Percentiles rank a stretch among this genome's conserved stretches.
Conservation (phyloP, 2,797 vertebrate species). For the Neosalanx taihuensis region DNA sequence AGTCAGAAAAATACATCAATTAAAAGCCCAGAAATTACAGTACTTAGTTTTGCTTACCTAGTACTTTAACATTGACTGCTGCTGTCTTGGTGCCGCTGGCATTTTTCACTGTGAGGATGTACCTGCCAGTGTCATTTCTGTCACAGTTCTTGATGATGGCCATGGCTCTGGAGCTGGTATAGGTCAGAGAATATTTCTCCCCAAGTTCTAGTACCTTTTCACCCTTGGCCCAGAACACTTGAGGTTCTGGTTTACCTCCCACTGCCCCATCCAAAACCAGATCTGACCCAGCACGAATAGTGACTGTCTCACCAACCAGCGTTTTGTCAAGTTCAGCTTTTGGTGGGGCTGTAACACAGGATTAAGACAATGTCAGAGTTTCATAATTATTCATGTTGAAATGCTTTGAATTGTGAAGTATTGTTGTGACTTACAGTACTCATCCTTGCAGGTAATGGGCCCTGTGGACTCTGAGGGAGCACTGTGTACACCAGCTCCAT, state of each 20-base stretch:
- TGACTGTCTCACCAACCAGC: slow-evolving; percentile 85
- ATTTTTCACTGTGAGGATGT: slow-evolving; percentile 91
- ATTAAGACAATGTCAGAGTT: slow-evolving; percentile 8
- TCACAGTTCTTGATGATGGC: slow-evolving; percentile 95
- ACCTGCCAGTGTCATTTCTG: slow-evolving; percentile 90
- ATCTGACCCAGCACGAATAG: slow-evolving; percentile 88
- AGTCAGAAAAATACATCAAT: too few species aligned
- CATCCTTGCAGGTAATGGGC: slow-evolving; percentile 92
- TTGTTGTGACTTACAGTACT: slow-evolving; percentile 84
- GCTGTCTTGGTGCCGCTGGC: slow-evolving; percentile 90
- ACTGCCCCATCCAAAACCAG: slow-evolving; percentile 92
- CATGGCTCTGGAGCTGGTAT: slow-evolving; percentile 91
- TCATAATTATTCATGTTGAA: background rate
- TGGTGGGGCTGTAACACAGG: slow-evolving; percentile 82
- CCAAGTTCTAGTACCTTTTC: slow-evolving; percentile 90
- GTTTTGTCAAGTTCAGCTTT: slow-evolving; percentile 92
- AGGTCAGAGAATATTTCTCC: slow-evolving; percentile 96
- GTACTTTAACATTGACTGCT: slow-evolving; percentile 91
- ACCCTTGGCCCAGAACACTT: slow-evolving; percentile 96
- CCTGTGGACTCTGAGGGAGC: slow-evolving; percentile 90
- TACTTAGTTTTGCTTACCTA: slow-evolving; percentile 77
- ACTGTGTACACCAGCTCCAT: slow-evolving; percentile 91
- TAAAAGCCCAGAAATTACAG: too few species aligned
- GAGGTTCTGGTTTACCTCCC: slow-evolving; percentile 97
- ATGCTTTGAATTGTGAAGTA: background rate